These are phyloP conservation scores for Gadus macrocephalus DNA, from an alignment of 2,113 vertebrate species.

Conservation along the genomic window DNA sequence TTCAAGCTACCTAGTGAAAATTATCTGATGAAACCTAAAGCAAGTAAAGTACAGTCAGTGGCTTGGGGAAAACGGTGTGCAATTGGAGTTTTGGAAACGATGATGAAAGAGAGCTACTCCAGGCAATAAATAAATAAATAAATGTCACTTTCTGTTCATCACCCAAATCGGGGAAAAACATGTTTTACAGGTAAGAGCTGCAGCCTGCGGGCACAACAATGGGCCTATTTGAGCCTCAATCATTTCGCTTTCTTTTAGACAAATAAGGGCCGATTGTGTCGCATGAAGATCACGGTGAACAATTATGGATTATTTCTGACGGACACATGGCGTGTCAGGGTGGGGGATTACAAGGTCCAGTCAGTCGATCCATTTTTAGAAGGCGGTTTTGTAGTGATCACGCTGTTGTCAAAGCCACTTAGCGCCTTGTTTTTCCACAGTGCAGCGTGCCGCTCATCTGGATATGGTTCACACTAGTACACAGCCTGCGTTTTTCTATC, in stretches of 20 bases:
- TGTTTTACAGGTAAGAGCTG: too few species aligned
- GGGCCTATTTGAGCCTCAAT: background rate
- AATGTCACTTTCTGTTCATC: conserved; percentile 32
- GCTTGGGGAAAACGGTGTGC: conserved; percentile 16
- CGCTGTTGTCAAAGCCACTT: background rate
- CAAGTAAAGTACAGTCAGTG: conserved; percentile 35
- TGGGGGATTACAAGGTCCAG: background rate
- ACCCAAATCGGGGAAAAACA: background rate
- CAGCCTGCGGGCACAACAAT: too few species aligned
- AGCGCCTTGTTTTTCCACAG: background rate
- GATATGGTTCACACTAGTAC: conserved; percentile 34
- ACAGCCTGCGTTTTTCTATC: conserved; percentile 35
- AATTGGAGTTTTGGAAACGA: conserved; percentile 16
- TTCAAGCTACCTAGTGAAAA: conserved; percentile 39
- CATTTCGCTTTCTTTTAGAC: too few species aligned
- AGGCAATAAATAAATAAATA: conserved; percentile 16
- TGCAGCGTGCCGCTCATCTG: conserved; percentile 7
- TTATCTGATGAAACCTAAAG: conserved; percentile 49
- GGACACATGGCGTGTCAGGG: background rate
- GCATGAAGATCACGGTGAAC: too few species aligned
- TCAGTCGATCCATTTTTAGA: background rate
- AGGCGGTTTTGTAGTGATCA: background rate
- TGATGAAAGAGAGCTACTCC: conserved; percentile 8
- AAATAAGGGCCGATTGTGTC: too few species aligned
- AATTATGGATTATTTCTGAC: too few species aligned